Evolutionary conservation across 2,797 vertebrate genomes (phyloP).

Genomic region (Notamacropus eugenii): DNA sequence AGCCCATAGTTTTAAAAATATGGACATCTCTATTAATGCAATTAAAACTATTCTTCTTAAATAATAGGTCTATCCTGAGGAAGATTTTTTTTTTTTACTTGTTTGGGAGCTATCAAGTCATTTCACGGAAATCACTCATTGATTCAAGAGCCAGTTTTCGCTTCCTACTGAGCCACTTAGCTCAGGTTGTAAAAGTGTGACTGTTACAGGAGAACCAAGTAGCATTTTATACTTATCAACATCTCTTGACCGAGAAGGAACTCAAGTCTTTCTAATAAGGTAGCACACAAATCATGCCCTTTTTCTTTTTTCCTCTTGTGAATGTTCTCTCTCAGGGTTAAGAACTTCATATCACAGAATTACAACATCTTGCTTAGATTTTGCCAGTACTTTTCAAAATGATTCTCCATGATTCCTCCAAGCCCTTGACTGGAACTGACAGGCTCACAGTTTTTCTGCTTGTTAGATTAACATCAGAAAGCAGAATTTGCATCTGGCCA

Average conservation of each 20-base stretch:
- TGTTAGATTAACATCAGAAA: slow-evolving; percentile 83
- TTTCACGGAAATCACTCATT: slow-evolving; percentile 41
- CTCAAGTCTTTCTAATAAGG: not conserved
- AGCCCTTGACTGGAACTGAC: slow-evolving; percentile 66
- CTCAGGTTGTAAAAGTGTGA: not conserved
- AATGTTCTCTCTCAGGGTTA: slow-evolving; percentile 67
- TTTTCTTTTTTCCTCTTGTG: slow-evolving; percentile 42
- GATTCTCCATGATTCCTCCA: slow-evolving; percentile 62
- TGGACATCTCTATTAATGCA: slow-evolving; percentile 72
- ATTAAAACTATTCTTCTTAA: slow-evolving; percentile 75
- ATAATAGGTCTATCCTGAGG: slow-evolving; percentile 60
- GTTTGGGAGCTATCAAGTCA: slow-evolving; percentile 45
- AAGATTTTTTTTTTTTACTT: slow-evolving; percentile 44
- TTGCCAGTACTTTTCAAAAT: slow-evolving; percentile 43
- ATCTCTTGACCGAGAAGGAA: slow-evolving; percentile 45
- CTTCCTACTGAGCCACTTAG: slow-evolving; percentile 22
- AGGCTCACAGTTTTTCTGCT: slow-evolving; percentile 48
- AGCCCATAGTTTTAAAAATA: slow-evolving; percentile 78
- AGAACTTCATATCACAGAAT: slow-evolving; percentile 69
- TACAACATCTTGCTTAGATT: slow-evolving; percentile 67
- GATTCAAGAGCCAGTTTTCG: slow-evolving; percentile 58
- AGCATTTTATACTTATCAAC: slow-evolving; percentile 51
- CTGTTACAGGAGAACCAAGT: slow-evolving; percentile 40
- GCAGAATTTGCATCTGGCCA: slow-evolving; percentile 83
- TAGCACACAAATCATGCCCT: not conserved